Percentiles rank a stretch among this genome's conserved stretches.
These are phyloP conservation scores for Acropora yongei DNA, from an alignment of 64 coral and sea anemone species.

Conservation along the genomic window DNA sequence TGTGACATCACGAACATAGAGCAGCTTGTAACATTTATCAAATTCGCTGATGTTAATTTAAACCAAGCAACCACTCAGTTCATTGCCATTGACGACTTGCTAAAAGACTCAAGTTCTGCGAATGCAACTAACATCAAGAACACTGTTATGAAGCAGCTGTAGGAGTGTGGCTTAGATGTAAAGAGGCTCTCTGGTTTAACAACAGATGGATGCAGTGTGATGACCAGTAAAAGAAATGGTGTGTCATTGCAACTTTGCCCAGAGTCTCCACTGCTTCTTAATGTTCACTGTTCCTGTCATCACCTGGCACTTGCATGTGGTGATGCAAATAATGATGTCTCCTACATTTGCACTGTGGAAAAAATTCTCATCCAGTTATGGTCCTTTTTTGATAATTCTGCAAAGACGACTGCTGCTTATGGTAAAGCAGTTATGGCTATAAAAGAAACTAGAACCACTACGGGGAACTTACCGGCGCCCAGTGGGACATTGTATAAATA, in stretches of 20 bases:
- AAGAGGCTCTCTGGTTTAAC: not conserved
- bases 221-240: constrained; percentile 34
- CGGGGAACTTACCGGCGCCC: no score
- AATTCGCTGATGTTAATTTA: no score
- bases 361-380: constrained; percentile 37
- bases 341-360: not conserved
- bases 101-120: not conserved
- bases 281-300: constrained; percentile 35
- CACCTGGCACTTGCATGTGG: constrained; percentile 24
- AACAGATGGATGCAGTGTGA: constrained; percentile 19
- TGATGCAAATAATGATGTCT: constrained; percentile 9
- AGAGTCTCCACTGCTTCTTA: constrained; percentile 2
- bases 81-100: constrained; percentile 34
- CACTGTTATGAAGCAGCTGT: not conserved
- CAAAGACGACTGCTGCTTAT: constrained; percentile 32
- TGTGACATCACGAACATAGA: no score
- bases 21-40: no score
- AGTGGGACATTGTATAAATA: no score
- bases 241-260: not conserved
- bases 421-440: no score
- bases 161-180: not conserved
- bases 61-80: not conserved
- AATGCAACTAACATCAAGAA: not conserved
- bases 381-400: constrained; percentile 54
- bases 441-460: no score